Evolutionary conservation across 2,113 vertebrate species (phyloP).

Genomic region (Corythornis cristatus): DNA sequence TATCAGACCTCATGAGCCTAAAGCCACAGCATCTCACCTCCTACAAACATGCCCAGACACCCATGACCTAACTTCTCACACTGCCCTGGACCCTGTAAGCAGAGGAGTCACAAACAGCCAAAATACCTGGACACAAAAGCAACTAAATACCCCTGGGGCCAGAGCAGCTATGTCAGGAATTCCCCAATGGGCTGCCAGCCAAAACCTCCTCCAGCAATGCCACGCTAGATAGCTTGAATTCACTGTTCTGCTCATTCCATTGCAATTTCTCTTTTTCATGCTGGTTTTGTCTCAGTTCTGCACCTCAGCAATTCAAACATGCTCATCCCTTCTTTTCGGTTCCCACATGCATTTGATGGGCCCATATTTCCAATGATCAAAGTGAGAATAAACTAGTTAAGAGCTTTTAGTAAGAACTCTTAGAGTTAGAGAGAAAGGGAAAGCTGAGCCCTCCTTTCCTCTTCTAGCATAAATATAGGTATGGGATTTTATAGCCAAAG

Average conservation of each 20-base stretch:
- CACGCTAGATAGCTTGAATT: not conserved
- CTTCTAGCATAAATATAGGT: accelerated
- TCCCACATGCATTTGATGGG: accelerated
- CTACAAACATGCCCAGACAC: not conserved
- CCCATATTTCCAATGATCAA: not conserved
- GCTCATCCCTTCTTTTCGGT: not conserved
- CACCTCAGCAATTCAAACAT: not conserved
- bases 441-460: not conserved
- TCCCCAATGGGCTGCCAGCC: not conserved
- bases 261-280: not conserved
- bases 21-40: not conserved
- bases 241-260: not conserved
- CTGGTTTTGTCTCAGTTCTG: not conserved
- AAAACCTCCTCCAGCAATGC: not conserved
- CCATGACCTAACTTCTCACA: not conserved
- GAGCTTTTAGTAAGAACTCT: not conserved
- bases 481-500: not conserved
- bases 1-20: too few relatives aligned
- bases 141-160: not conserved
- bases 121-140: not conserved
- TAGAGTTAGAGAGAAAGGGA: not conserved
- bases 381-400: not conserved
- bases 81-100: not conserved
- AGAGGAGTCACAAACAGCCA: not conserved
- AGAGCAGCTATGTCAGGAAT: not conserved